These are phyloP conservation scores for Scarus forsteni DNA, from an alignment of 2,797 vertebrate species.

Conservation along the genomic window DNA sequence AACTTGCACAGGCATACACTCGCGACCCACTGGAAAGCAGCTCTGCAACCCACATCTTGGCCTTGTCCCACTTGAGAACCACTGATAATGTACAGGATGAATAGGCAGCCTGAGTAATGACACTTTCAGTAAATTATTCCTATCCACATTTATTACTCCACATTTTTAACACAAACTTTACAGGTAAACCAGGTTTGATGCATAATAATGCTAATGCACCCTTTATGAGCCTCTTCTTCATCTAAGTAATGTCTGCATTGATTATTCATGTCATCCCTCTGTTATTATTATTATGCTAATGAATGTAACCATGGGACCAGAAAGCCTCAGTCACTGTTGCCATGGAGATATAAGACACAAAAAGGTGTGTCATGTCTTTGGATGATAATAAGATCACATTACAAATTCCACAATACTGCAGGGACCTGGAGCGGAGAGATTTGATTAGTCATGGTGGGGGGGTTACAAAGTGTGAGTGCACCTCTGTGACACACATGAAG, in stretches of 20 bases:
- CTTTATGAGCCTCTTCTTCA: neutral
- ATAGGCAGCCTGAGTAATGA: slow-evolving; percentile 1
- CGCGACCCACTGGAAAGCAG: too few relatives aligned
- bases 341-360: slow-evolving; percentile 52
- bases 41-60: too few relatives aligned
- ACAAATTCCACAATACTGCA: slow-evolving; percentile 9
- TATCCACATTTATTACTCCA: slow-evolving; percentile 24
- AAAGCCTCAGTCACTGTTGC: slow-evolving; percentile 43
- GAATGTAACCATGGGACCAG: slow-evolving; percentile 36
- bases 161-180: slow-evolving; percentile 14
- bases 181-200: neutral
- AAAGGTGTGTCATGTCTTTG: slow-evolving; percentile 21
- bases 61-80: neutral
- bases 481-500: slow-evolving; percentile 3
- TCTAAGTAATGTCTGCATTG: slow-evolving; percentile 35
- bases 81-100: slow-evolving; percentile 2
- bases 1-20: too few relatives aligned
- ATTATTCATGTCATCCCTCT: slow-evolving; percentile 36
- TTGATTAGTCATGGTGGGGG: slow-evolving; percentile 19
- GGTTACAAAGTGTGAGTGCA: neutral
- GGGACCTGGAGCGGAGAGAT: slow-evolving; percentile 14
- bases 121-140: slow-evolving; percentile 13
- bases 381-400: slow-evolving; percentile 20
- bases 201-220: neutral
- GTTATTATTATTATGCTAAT: slow-evolving; percentile 34